These are phyloP conservation scores for Odontothrips loti DNA, from an alignment of 2,888 invertebrate genomes.

Conservation along the genomic window DNA sequence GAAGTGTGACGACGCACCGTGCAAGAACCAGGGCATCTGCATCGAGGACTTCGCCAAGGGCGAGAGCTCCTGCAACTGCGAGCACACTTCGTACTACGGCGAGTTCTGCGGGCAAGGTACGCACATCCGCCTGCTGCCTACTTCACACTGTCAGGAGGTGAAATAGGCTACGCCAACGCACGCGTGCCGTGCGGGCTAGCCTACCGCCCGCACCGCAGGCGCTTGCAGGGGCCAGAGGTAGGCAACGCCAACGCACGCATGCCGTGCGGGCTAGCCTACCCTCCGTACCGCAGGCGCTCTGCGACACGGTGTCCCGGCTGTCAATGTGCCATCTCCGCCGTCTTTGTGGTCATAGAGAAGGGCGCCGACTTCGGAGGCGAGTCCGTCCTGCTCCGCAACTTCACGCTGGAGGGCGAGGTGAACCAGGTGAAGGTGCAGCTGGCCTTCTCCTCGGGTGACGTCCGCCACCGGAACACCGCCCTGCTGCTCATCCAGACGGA, in stretches of 20 bases:
- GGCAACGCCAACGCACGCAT: background rate
- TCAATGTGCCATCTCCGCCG: background rate
- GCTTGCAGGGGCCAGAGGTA: background rate
- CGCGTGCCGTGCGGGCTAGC: background rate
- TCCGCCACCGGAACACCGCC: slow-evolving; percentile 72
- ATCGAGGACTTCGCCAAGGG: slow-evolving; percentile 84
- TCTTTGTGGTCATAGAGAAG: slow-evolving; percentile 56
- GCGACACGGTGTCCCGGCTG: no score
- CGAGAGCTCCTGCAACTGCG: slow-evolving; percentile 82
- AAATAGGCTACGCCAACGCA: background rate
- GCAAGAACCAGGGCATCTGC: slow-evolving; percentile 81
- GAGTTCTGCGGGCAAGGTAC: slow-evolving; percentile 73
- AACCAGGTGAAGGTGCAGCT: slow-evolving; percentile 74
- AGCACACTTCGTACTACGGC: slow-evolving; percentile 84
- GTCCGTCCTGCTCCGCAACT: slow-evolving; percentile 74
- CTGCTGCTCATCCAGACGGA: slow-evolving; percentile 76
- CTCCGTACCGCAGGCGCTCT: background rate
- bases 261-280: background rate
- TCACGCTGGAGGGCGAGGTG: slow-evolving; percentile 66
- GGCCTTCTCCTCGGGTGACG: slow-evolving; percentile 79
- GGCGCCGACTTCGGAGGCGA: slow-evolving; percentile 87
- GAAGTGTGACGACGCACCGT: slow-evolving; percentile 83
- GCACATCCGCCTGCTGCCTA: background rate
- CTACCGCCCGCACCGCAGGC: background rate
- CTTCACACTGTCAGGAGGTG: background rate